Evolutionary conservation across 2,113 vertebrate species (phyloP).

Genomic region (Saccopteryx leptura): DNA sequence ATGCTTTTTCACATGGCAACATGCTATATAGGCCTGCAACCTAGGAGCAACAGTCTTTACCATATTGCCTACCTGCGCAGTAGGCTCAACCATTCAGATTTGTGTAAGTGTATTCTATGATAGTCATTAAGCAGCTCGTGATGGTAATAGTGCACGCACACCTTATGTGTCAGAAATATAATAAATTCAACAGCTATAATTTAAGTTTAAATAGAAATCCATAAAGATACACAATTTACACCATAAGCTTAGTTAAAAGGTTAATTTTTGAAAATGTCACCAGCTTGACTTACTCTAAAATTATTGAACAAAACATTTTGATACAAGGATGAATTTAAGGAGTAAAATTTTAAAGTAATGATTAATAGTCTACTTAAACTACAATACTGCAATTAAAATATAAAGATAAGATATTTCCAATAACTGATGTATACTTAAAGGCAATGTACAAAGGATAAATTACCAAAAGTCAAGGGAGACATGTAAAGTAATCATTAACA

Average conservation of each 20-base stretch:
- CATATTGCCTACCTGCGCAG: neutral
- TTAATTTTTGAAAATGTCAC: slow-evolving; percentile 42
- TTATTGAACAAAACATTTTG: slow-evolving; percentile 7
- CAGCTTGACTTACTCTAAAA: neutral
- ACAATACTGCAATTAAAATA: slow-evolving; percentile 34
- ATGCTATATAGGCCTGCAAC: neutral
- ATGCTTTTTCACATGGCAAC: neutral
- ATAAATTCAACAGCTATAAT: neutral
- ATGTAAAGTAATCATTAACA: slow-evolving; percentile 31
- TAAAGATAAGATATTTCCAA: slow-evolving; percentile 48
- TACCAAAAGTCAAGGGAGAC: slow-evolving; percentile 1
- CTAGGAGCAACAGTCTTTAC: neutral
- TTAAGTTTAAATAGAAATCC: neutral
- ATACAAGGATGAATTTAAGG: slow-evolving; percentile 52
- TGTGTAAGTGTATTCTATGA: neutral
- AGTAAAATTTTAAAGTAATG: slow-evolving; percentile 62
- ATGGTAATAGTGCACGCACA: neutral
- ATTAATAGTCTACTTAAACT: slow-evolving; percentile 69
- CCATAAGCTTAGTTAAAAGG: neutral
- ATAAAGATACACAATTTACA: neutral
- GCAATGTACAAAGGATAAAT: slow-evolving; percentile 25
- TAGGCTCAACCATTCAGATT: neutral
- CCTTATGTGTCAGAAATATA: neutral
- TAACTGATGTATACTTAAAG: slow-evolving; percentile 50
- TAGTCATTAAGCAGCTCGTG: neutral